phyloP scores from a whole-genome alignment of 2,888 invertebrate species.

The Podotricha telesiphe region DNA sequence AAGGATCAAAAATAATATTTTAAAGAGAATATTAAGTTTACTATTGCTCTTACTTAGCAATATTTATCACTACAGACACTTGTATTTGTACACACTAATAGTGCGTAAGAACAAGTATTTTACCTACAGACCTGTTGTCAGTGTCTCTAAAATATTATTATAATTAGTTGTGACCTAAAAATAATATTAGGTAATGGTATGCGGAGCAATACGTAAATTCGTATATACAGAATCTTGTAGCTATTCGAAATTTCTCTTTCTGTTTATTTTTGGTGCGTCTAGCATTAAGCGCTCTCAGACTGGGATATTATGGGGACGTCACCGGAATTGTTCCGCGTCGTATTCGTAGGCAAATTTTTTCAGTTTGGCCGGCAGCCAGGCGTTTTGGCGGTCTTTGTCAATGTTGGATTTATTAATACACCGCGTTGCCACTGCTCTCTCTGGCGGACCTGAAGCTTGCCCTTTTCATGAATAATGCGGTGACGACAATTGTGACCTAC shows the following conservation, averaged over 20 bases:
- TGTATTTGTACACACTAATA: too few relatives aligned
- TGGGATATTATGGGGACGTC: conserved; percentile 51
- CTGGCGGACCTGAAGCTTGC: conserved; percentile 58
- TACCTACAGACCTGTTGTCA: background rate
- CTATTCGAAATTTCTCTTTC: conserved; percentile 35
- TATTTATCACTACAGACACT: too few relatives aligned
- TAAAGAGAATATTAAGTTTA: too few relatives aligned
- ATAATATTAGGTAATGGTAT: background rate
- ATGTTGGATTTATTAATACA: conserved; percentile 83
- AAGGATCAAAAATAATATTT: too few relatives aligned
- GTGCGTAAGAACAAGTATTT: background rate
- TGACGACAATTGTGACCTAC: conserved; percentile 45
- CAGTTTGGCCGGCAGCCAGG: conserved; percentile 72
- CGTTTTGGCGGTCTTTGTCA: conserved; percentile 83
- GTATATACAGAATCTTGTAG: conserved; percentile 25
- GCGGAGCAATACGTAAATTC: background rate
- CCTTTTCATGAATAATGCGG: conserved; percentile 48
- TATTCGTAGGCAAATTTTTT: conserved; percentile 68
- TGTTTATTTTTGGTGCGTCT: conserved; percentile 43
- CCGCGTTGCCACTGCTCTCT: conserved; percentile 63
- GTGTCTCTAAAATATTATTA: background rate
- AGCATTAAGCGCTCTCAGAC: conserved; percentile 43
- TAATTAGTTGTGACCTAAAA: background rate
- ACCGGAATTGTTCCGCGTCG: conserved; percentile 58
- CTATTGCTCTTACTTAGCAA: too few relatives aligned